Conservation (phyloP, 2,113 vertebrate genomes). For the Etheostoma cragini region DNA sequence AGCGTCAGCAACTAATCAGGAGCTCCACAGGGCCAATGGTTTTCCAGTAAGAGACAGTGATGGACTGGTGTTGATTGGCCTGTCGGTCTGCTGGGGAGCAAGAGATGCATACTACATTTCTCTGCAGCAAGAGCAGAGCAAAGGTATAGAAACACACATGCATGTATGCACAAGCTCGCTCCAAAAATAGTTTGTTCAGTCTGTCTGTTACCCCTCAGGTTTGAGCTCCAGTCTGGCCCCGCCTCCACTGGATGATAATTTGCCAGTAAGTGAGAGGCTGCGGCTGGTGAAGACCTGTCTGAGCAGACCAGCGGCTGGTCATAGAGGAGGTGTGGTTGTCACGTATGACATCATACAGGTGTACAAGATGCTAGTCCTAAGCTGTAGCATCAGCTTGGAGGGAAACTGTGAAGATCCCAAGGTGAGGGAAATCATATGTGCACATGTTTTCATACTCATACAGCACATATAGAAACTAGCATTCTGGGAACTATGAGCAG, state of each 20-base stretch:
- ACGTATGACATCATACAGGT: constrained; percentile 90
- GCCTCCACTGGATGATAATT: constrained; percentile 88
- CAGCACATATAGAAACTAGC: neutral
- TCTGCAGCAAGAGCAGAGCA: constrained; percentile 87
- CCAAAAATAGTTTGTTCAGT: neutral
- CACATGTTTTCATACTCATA: neutral
- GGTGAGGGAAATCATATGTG: constrained; percentile 75
- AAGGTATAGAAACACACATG: constrained; percentile 77
- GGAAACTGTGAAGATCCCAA: constrained; percentile 94
- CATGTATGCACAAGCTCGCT: neutral
- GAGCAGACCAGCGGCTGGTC: constrained; percentile 60
- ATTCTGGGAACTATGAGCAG: neutral
- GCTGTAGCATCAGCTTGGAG: constrained; percentile 90
- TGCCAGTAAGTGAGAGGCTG: constrained; percentile 88
- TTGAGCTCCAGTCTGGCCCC: constrained; percentile 92
- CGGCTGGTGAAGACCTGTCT: constrained; percentile 84
- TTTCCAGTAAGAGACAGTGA: constrained; percentile 87
- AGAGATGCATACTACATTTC: constrained; percentile 96
- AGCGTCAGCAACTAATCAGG: constrained; percentile 57
- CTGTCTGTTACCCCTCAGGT: constrained; percentile 77
- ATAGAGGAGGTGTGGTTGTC: constrained; percentile 73
- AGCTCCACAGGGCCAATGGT: constrained; percentile 78
- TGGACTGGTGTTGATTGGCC: constrained; percentile 87
- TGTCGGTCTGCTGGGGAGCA: constrained; percentile 95
- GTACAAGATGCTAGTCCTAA: constrained; percentile 91